A percentile compares a stretch with the other conserved stretches of the same genome.
Evolutionary conservation across 2,113 vertebrate genomes (phyloP).

Genomic region (Rhegmatorhina hoffmannsi): DNA sequence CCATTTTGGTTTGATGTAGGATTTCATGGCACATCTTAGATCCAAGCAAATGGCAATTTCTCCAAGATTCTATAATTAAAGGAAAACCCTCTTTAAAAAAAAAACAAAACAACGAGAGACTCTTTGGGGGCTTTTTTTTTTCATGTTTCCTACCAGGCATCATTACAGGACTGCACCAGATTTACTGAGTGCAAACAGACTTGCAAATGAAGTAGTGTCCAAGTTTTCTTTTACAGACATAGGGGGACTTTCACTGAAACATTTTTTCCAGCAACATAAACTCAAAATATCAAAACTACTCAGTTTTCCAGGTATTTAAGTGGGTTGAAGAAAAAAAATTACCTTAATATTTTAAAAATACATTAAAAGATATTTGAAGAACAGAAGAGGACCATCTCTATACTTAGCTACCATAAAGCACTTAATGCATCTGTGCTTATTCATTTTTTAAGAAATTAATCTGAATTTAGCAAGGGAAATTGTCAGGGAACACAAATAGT

Average conservation of each 20-base stretch:
- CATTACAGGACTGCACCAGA: neutral
- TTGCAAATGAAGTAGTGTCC: neutral
- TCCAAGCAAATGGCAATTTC: neutral
- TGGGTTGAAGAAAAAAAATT: neutral
- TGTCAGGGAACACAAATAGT: neutral
- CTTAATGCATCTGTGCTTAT: neutral
- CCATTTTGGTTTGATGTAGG: neutral
- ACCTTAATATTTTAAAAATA: neutral
- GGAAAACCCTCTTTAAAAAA: neutral
- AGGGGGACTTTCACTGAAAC: neutral
- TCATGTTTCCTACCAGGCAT: neutral
- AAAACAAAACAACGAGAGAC: fast-evolving
- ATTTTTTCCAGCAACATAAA: neutral
- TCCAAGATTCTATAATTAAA: neutral
- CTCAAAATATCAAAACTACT: neutral
- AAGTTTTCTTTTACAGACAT: neutral
- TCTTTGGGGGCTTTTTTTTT: neutral
- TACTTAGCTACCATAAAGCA: neutral
- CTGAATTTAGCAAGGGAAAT: neutral
- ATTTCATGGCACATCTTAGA: neutral
- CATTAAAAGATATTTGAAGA: neutral
- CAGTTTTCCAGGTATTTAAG: neutral
- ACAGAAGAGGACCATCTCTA: neutral
- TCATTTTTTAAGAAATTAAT: neutral
- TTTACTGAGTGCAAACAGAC: neutral